Conservation (phyloP, 2,113 vertebrate genomes). For the Siphamia tubifer region DNA sequence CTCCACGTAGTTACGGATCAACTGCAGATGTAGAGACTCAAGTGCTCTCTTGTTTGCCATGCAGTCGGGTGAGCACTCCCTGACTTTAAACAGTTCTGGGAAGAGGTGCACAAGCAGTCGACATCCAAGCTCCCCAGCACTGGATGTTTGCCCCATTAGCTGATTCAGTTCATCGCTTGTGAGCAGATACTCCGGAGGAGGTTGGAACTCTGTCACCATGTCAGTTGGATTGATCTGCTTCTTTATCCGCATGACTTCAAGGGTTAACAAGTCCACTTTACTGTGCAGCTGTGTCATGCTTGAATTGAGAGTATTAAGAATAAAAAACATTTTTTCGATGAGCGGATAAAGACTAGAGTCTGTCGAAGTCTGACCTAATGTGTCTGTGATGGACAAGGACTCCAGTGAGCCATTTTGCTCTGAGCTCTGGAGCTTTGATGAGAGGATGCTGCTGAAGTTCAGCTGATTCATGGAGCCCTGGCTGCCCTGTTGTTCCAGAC, state of each 20-base stretch:
- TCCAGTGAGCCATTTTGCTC: slow-evolving; percentile 83
- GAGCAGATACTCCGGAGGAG: slow-evolving; percentile 93
- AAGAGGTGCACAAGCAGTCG: slow-evolving; percentile 94
- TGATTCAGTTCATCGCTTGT: slow-evolving; percentile 90
- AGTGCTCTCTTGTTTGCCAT: slow-evolving; percentile 87
- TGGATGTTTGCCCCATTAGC: slow-evolving; percentile 91
- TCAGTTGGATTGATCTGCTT: slow-evolving; percentile 92
- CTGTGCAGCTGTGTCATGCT: slow-evolving; percentile 98
- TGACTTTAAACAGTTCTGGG: slow-evolving; percentile 90
- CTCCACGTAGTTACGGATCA: slow-evolving; percentile 96
- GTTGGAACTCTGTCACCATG: slow-evolving; percentile 90
- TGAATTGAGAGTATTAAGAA: slow-evolving; percentile 94
- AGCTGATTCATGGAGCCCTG: slow-evolving; percentile 79
- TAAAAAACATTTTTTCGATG: slow-evolving; percentile 99
- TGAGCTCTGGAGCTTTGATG: slow-evolving; percentile 77
- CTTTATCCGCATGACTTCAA: slow-evolving; percentile 96
- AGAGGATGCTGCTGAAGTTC: slow-evolving; percentile 79
- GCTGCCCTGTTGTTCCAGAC: slow-evolving; percentile 81
- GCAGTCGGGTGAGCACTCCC: slow-evolving; percentile 86
- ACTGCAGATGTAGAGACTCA: slow-evolving; percentile 94
- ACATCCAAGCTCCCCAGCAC: slow-evolving; percentile 90
- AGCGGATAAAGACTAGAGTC: slow-evolving; percentile 92
- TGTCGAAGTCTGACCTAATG: slow-evolving; percentile 55
- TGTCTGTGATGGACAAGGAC: slow-evolving; percentile 29
- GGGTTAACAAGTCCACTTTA: slow-evolving; percentile 94